Percentiles rank a stretch among this genome's conserved stretches.
Conservation (phyloP, 2,113 vertebrate species). For the Aspidoscelis tigris region DNA sequence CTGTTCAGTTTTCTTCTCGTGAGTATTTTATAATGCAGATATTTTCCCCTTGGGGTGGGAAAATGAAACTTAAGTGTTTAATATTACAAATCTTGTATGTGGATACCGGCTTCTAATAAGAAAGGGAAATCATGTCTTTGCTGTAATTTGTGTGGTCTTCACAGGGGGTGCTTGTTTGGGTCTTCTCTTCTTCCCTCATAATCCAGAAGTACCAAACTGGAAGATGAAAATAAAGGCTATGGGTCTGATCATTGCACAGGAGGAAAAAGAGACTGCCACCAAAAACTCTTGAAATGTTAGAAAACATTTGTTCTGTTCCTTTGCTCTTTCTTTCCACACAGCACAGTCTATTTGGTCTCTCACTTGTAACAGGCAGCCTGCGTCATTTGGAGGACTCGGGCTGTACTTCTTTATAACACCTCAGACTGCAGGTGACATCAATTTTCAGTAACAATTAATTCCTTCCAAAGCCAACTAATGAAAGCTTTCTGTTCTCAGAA, state of each 20-base stretch:
- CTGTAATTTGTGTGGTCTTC: not conserved
- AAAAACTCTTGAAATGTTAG: not conserved
- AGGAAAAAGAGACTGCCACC: not conserved
- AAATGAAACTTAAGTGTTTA: not conserved
- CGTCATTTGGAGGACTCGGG: not conserved
- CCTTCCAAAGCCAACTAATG: not conserved
- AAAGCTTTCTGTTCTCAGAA: not conserved
- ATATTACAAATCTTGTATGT: not conserved
- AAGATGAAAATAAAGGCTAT: not conserved
- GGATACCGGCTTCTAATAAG: not conserved
- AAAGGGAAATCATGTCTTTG: not conserved
- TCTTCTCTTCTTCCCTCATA: not conserved
- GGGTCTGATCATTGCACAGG: not conserved
- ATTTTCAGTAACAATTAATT: constrained; percentile 6
- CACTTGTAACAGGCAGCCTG: not conserved
- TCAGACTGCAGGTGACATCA: not conserved
- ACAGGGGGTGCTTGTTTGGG: not conserved
- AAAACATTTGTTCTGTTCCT: not conserved
- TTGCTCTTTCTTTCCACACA: not conserved
- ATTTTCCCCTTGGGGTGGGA: too few relatives aligned
- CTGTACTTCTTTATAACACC: constrained; percentile 7
- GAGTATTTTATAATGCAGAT: too few relatives aligned
- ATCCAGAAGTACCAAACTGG: not conserved
- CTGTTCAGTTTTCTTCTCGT: not conserved
- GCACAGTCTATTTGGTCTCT: not conserved